A percentile compares a stretch with the other conserved stretches of the same genome.
These are phyloP conservation scores for Beris chalybata DNA, from an alignment of 2,888 invertebrate genomes.

Conservation along the genomic window DNA sequence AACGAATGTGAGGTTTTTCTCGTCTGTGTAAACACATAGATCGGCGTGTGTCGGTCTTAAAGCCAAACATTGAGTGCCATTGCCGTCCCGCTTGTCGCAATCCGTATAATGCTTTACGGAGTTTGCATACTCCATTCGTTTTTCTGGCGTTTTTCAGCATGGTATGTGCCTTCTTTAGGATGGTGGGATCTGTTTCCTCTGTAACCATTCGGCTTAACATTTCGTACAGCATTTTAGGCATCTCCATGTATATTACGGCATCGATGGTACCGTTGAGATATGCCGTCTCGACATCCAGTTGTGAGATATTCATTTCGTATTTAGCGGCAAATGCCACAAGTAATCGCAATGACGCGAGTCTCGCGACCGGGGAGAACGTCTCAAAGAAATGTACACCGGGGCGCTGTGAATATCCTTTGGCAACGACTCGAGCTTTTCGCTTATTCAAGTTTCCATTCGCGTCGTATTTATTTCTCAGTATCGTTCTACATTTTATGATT, in stretches of 20 bases:
- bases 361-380: slow-evolving; percentile 45
- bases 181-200: not conserved
- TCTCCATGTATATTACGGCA: slow-evolving; percentile 39
- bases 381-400: slow-evolving; percentile 45
- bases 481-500: slow-evolving; percentile 44
- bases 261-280: slow-evolving; percentile 41
- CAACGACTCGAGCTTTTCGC: slow-evolving; percentile 46
- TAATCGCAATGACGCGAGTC: slow-evolving; percentile 41
- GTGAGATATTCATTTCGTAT: slow-evolving; percentile 37
- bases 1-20: slow-evolving; percentile 1
- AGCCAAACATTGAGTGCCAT: slow-evolving; percentile 40
- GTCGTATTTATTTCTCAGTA: slow-evolving; percentile 43
- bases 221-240: no score
- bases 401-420: slow-evolving; percentile 45
- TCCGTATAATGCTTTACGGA: slow-evolving; percentile 41
- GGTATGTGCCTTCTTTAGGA: not conserved
- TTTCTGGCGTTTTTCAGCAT: not conserved
- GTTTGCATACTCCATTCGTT: slow-evolving; percentile 36
- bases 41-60: slow-evolving; percentile 38
- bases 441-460: slow-evolving; percentile 41
- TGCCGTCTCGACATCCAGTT: slow-evolving; percentile 41
- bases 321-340: slow-evolving; percentile 40
- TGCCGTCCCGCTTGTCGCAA: slow-evolving; percentile 8
- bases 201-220: not conserved
- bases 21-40: slow-evolving; percentile 37